Percentiles rank a stretch among this genome's conserved stretches.
Evolutionary conservation across 2,888 invertebrate species (phyloP).

Genomic region (Antitype chi): DNA sequence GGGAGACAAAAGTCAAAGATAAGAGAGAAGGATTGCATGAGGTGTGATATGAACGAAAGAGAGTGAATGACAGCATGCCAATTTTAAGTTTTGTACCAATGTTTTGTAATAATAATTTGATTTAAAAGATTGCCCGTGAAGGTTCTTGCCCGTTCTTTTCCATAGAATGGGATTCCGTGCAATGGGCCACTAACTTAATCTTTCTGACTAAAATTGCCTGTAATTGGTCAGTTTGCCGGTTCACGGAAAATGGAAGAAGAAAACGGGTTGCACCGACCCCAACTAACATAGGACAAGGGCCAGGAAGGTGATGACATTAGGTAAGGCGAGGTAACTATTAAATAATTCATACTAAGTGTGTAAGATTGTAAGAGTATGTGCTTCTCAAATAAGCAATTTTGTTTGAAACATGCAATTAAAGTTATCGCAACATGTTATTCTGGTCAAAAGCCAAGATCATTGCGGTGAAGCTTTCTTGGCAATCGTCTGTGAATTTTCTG

Average conservation of each 20-base stretch:
- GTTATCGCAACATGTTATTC: conserved; percentile 13
- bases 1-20: background rate
- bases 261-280: background rate
- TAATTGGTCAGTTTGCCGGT: too few species aligned
- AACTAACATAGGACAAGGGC: background rate
- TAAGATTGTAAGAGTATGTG: background rate
- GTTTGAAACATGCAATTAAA: conserved; percentile 21
- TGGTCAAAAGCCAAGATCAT: conserved; percentile 24
- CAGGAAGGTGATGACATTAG: background rate
- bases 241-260: background rate
- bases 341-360: background rate
- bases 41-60: background rate
- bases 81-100: too few species aligned
- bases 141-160: too few species aligned
- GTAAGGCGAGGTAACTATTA: conserved; percentile 25
- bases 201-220: too few species aligned
- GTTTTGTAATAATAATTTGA: too few species aligned
- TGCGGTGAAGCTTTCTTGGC: conserved; percentile 28
- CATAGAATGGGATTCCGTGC: too few species aligned
- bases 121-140: too few species aligned
- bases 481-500: conserved; percentile 7
- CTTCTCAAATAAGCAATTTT: background rate
- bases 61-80: background rate
- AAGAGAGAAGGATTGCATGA: background rate
- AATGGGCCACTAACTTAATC: too few species aligned